A percentile compares a stretch with the other conserved stretches of the same genome.
Conservation (phyloP, 2,113 vertebrate species). For the Piprites chloris region DNA sequence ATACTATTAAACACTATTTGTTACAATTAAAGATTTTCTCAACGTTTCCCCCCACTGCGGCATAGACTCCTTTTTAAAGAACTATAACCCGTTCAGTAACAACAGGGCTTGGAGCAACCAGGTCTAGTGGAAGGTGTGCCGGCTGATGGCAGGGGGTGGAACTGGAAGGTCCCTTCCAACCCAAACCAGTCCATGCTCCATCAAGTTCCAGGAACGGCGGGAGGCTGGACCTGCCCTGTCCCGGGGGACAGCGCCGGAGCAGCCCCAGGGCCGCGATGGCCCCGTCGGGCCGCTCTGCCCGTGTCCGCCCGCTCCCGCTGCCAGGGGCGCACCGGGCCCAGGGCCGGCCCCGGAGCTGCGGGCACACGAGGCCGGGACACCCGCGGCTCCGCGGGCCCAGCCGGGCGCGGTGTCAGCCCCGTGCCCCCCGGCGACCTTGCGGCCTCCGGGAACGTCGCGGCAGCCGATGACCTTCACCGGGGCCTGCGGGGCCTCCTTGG, state of each 20-base stretch:
- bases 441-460: background rate
- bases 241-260: too few relatives aligned
- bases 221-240: too few relatives aligned
- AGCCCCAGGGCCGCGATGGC: too few relatives aligned
- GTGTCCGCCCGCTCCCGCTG: too few relatives aligned
- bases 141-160: rapidly evolving
- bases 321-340: too few relatives aligned
- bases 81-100: rapidly evolving
- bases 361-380: background rate
- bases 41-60: background rate
- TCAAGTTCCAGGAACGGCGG: rapidly evolving
- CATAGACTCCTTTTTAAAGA: background rate
- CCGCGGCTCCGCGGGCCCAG: background rate
- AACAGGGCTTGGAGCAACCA: rapidly evolving
- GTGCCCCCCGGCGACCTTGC: background rate
- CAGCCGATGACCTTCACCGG: background rate
- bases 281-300: too few relatives aligned
- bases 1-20: background rate
- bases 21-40: background rate
- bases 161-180: too few relatives aligned
- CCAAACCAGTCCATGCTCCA: rapidly evolving
- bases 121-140: rapidly evolving
- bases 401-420: background rate
- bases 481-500: background rate
- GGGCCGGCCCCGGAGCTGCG: background rate